phyloP scores from a whole-genome alignment of 2,797 vertebrate genomes.

The Heteromormyrus szaboi region DNA sequence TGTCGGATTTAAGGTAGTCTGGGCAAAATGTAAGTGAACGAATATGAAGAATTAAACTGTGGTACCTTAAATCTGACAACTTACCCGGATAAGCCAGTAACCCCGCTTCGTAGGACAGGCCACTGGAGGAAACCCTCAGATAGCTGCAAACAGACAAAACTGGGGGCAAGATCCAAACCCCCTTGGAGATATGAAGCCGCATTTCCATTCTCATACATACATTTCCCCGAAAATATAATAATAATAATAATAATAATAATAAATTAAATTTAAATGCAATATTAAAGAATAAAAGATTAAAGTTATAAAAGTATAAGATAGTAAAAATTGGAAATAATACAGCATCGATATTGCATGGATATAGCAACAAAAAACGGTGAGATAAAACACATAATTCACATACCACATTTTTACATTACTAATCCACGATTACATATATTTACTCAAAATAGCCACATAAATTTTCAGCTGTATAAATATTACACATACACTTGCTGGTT shows the following conservation, averaged over 20 bases:
- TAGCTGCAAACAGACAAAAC: neutral
- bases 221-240: neutral
- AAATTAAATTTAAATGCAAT: neutral
- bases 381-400: neutral
- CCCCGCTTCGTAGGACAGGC: too few species aligned
- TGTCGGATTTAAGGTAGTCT: too few species aligned
- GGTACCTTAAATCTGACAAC: too few species aligned
- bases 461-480: constrained; percentile 1
- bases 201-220: neutral
- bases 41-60: too few species aligned
- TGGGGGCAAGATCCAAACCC: neutral
- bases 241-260: too few species aligned
- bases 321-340: neutral
- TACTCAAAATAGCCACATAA: neutral
- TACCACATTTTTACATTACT: neutral
- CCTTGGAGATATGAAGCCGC: neutral
- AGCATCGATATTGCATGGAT: neutral
- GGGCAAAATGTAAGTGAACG: too few species aligned
- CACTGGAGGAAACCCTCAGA: neutral
- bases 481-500: neutral
- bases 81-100: too few species aligned
- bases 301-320: neutral
- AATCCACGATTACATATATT: neutral
- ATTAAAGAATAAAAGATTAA: neutral
- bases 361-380: neutral